Base-by-base conservation (phyloP, 2,888 invertebrate species). In the Eupithecia subfuscata region DNA sequence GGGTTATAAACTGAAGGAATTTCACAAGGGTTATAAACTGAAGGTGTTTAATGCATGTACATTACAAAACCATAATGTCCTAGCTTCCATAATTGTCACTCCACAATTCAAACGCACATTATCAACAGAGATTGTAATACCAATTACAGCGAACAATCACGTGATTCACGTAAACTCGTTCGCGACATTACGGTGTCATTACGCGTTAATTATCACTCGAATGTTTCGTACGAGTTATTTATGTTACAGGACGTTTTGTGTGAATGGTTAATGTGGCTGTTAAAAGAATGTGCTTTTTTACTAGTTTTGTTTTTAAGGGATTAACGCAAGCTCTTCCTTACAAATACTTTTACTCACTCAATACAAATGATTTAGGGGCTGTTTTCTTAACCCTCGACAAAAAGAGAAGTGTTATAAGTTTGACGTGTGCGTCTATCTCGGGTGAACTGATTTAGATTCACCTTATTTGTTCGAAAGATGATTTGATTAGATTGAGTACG, bases 151-250 rank as follows among this genome's bases (percentile, higher is more conserved):
- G 37, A 34, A 37, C 34, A 60, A 34, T 69, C 68, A 73, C 67
- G 34, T 71, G 60, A 60, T 60, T 71, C 65, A 69, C 73, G 43
- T 56, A 63, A 73, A 60, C 68, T 43, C 45, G 30, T 69, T 68
- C 68, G n/a, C 37, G 34, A 69, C 56, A 68, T 56, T 68, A n/a
- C 73, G 18, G 73, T 73, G 65, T n/a, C 65, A 67, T 67, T 69
- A 69, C 60, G 73, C 68, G 73, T 63, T 69, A 73, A 73, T 73
- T 69, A 64, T 63, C 43, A 40, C 73, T 73, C 34, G 34, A 37
- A 63, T 22, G 68, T 68, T 43, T 43, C 68, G 43, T 68, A 68
- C 43, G 68, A 43, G 68, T 68, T 68, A 64, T 65, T 73, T 67
- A 64, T 72, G 43, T 43, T 25, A 25, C 25, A 2, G 25, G 43